Base-by-base conservation (phyloP, 2,797 vertebrate species). In the Manis crassicaudata region DNA sequence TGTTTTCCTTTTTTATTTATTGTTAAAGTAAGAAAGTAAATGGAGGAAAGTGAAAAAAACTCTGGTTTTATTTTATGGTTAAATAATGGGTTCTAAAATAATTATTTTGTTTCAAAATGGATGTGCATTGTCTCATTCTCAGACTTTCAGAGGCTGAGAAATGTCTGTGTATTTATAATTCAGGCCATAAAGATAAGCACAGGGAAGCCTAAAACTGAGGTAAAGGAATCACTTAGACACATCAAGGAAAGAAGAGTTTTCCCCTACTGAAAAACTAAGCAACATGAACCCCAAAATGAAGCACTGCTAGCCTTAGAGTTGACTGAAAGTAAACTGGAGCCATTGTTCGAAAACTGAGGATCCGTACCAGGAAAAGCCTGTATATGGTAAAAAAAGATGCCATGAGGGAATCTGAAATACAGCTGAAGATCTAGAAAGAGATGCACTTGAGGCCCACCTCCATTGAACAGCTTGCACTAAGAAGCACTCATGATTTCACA, bases 21-120 rank as follows among this genome's bases (percentile, higher is more conserved):
- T 92, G 56, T 85, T 84, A 58, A 43, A 65, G 62, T 50, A 52
- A 60, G 20, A 92, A 80, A 83, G 27, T 35, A 88, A 92, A 92
- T 5, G 21, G n/a, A 32, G 25, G 37, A 80, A 70, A 58, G 16
- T 23, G 17, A 77, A 67, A 76, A 40, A 58, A 73, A 6, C 3
- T 85, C 18, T 65, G 43, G n/a, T 56, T 65, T 95, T 73, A 65
- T 40, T 86, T 87, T 95, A 63, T 46, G 13, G 35, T 73, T 92
- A 73, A 91, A 58, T 68, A 75, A 62, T 52, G 27, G 23, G 8
- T 58, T 37, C 77, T 82, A 40, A 77, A 88, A 88, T 29, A 90
- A 88, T 83, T 50, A 72, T 32, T 90, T 29, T 85, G n/a, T 58
- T 73, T 58, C 58, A 68, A 68, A 79, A 77, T 23, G 7, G 21